Evolutionary conservation across 2,113 vertebrate genomes (phyloP), one percentile per base, ranked within the genome.

Genomic region (Toxotes chatareus): DNA sequence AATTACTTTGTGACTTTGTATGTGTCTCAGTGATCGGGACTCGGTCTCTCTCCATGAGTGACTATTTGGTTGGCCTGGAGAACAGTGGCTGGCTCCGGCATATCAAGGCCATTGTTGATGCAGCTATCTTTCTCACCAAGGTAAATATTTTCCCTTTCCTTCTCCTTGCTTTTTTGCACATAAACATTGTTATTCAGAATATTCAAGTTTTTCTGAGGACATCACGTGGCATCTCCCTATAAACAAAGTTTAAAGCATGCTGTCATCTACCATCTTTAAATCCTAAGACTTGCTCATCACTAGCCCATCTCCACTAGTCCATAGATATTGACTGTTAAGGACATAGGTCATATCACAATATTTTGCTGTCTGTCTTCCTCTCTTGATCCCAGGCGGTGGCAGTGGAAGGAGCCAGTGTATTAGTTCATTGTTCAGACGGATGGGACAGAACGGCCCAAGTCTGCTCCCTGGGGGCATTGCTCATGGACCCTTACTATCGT

Each of bases 401-500:
- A 0, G 90, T 96, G 69, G 98, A 99, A 90, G 97, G 96, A 3
- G 96, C 96, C 1, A 99, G 98, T 27, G 97, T 99, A 3, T 88
- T 99, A 42, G 98, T 99, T 9, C 98, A 99, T 82, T 99, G 98
- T 86, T 99, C 98, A 8, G 98, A 99, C 12, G 98, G 98, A 36
- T 99, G 98, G 98, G 98, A 99, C 81, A 94, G 98, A 79, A 99
- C 98, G 1, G 97, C 98, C 14, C 98, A 99, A 76, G 98, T 99
- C 51, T 99, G 98, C 84, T 96, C 98, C 1, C 94, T 99, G 75
- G 98, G 98, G 36, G 87, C 96, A 12, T 95, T 99, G 56, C 92
- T 99, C 10, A 93, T 99, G 90, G 98, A 99, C 85, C 95, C 98
- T 19, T 97, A 97, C 89, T 99, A 99, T 75, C 97, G 98, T 88